phyloP scores from a whole-genome alignment of 2,888 invertebrate genomes.

The Hipparchia sbordonii region DNA sequence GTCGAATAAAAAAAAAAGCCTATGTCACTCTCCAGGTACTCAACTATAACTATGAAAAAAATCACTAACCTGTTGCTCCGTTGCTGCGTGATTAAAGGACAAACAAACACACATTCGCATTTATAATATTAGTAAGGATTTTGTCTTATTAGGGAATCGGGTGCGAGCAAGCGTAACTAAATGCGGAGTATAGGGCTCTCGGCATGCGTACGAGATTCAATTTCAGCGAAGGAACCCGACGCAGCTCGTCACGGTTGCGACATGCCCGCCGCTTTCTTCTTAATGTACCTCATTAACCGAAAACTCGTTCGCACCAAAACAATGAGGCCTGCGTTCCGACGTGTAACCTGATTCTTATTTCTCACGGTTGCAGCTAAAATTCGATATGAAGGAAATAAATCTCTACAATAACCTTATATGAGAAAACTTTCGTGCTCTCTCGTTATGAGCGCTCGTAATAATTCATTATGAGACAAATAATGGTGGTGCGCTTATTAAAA shows the following conservation, averaged over 20 bases:
- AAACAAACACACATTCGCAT: no score
- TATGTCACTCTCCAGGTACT: no score
- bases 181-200: constrained; percentile 51
- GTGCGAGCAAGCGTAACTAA: constrained; percentile 60
- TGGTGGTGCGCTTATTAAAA: constrained; percentile 62
- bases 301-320: constrained; percentile 61
- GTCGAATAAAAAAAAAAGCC: not conserved
- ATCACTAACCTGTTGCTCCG: no score
- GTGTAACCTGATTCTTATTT: constrained; percentile 58
- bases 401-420: constrained; percentile 34
- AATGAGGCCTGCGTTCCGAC: constrained; percentile 51
- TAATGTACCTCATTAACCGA: constrained; percentile 71
- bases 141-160: not conserved
- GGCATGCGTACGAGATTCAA: constrained; percentile 72
- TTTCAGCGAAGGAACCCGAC: constrained; percentile 67
- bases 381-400: constrained; percentile 26
- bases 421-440: constrained; percentile 35
- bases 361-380: constrained; percentile 36
- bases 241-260: constrained; percentile 48
- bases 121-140: not conserved
- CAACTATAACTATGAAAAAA: no score
- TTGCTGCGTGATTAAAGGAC: no score
- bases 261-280: constrained; percentile 57
- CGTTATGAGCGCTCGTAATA: constrained; percentile 52
- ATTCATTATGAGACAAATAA: constrained; percentile 67